Evolutionary conservation across 2,797 vertebrate species (phyloP).

Genomic region (Chromis chromis): DNA sequence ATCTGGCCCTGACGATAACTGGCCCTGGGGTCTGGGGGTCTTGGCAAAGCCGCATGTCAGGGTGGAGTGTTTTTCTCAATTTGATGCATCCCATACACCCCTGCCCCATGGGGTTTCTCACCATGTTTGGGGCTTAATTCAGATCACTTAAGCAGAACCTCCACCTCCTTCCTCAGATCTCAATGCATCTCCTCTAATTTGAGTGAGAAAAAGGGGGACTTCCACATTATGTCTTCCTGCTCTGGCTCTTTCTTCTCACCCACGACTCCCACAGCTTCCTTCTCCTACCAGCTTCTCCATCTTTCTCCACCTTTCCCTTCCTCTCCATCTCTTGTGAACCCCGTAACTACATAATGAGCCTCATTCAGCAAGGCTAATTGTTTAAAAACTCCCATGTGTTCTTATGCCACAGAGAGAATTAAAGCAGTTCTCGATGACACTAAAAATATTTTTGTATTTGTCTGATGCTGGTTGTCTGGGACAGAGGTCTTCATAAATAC

Average conservation of each 20-base stretch:
- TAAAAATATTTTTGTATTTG: background rate
- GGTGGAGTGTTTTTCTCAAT: conserved; percentile 42
- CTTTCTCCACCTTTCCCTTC: conserved; percentile 55
- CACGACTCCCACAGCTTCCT: conserved; percentile 10
- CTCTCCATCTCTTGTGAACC: conserved; percentile 70
- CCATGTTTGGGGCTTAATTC: conserved; percentile 37
- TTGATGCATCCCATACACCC: conserved; percentile 60
- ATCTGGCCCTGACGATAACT: conserved; percentile 14
- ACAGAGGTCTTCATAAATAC: background rate
- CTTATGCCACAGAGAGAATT: conserved; percentile 36
- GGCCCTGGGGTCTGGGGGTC: conserved; percentile 9
- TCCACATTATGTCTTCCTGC: background rate
- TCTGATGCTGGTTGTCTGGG: background rate
- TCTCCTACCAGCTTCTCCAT: conserved; percentile 8
- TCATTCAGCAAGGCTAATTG: conserved; percentile 76
- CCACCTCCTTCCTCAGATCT: conserved; percentile 9
- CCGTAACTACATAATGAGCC: conserved; percentile 77
- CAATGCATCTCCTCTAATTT: conserved; percentile 14
- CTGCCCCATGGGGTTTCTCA: conserved; percentile 36
- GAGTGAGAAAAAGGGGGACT: too few species aligned
- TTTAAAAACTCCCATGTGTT: conserved; percentile 80
- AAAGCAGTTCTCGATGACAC: conserved; percentile 31
- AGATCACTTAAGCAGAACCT: conserved; percentile 29
- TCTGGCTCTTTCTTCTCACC: conserved; percentile 1
- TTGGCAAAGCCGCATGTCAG: conserved; percentile 52